Percentiles rank a stretch among this genome's conserved stretches.
Conservation (phyloP, 2,797 vertebrate genomes). For the Bradypodion ventrale region DNA sequence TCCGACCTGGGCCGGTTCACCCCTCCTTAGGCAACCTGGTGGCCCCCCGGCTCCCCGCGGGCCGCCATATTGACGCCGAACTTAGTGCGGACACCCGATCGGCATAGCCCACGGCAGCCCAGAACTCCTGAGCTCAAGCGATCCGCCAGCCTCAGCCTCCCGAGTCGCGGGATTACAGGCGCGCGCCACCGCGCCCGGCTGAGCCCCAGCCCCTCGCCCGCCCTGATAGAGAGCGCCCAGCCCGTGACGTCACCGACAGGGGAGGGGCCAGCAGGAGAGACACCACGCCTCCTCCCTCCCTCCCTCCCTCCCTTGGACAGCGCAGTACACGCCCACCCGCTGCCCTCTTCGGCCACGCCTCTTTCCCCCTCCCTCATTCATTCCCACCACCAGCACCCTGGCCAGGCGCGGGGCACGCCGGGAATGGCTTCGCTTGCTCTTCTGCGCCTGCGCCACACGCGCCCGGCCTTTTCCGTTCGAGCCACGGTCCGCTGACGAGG, state of each 20-base stretch:
- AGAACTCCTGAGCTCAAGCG: conserved; percentile 76
- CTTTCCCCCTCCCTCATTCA: too few species aligned
- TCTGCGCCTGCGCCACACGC: not conserved
- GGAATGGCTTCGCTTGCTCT: accelerated
- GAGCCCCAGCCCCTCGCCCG: too few species aligned
- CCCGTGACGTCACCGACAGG: too few species aligned
- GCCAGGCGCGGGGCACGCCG: not conserved
- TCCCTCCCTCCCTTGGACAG: too few species aligned
- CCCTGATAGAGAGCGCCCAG: not conserved
- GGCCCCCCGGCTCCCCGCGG: conserved; percentile 64
- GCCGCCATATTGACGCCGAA: conserved; percentile 72
- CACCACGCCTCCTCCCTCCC: too few species aligned
- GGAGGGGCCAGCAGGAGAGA: not conserved
- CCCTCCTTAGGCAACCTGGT: conserved; percentile 76
- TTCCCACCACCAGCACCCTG: too few species aligned
- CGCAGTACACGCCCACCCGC: not conserved
- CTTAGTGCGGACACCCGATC: conserved; percentile 76
- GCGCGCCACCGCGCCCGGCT: conserved; percentile 31
- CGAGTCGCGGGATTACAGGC: conserved; percentile 16
- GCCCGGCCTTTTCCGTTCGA: not conserved
- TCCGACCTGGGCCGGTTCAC: conserved; percentile 76
- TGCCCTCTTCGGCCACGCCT: accelerated
- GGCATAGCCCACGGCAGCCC: conserved; percentile 70
- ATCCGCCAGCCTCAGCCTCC: conserved; percentile 34
- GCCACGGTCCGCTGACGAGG: too few species aligned